Evolutionary conservation across 2,888 invertebrate genomes (phyloP), one percentile per base, ranked within the genome.

Genomic region (Lasioglossum morio): DNA sequence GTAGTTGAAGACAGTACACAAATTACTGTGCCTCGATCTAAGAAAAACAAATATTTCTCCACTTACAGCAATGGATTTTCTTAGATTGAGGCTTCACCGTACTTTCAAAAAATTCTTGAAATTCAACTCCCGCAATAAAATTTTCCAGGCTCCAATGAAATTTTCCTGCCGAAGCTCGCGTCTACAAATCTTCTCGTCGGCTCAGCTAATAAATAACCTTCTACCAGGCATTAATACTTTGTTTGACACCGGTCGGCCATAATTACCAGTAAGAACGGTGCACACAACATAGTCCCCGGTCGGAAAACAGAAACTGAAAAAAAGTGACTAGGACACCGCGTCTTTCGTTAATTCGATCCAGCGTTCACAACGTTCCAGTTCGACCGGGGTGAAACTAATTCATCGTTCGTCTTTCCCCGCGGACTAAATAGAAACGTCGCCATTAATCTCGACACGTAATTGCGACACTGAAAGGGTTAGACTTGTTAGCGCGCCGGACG

Each of bases 391-490:
- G 84, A 78, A 73, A 84, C 84, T 85, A 80, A 85, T 80, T 80
- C 85, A 85, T 84, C 76, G 77, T 78, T 80, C 83, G 57, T 77
- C 72, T 79, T 77, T 84, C 73, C 77, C 76, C 77, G 74, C 74
- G 46, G 69, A 79, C 79, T 85, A 85, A 79, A 84, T 80, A 85
- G 86, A 85, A 86, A 85, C 81, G 86, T 85, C 85, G 81, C 80
- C 85, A 86, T 86, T 86, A 86, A 86, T 86, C 82, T 86, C 86
- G 80, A 53, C 79, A 75, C 86, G 81, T 81, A 86, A 86, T 86
- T 85, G 85, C 86, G 81, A 78, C 85, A 81, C 85, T 81, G 81
- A 81, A 81, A 86, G 85, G 85, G 86, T 86, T 86, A 81, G 77
- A 85, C 86, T 86, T 86, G 86, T 86, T 86, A 85, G 85, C 85